These are phyloP conservation scores for Mandrillus leucophaeus DNA, from an alignment of 2,113 vertebrate genomes.

Conservation along the genomic window DNA sequence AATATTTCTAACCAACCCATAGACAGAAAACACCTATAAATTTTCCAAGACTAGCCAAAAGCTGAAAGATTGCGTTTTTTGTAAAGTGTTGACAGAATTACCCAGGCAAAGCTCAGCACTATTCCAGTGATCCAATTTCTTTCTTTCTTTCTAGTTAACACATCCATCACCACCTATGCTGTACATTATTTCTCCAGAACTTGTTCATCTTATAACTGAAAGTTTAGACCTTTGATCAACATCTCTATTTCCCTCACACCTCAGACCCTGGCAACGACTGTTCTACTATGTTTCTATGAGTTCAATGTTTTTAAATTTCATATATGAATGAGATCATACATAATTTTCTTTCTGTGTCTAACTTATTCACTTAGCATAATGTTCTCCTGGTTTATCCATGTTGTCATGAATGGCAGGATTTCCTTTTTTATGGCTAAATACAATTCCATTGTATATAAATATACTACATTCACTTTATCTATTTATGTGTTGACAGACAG, in stretches of 20 bases:
- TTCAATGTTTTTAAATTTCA: neutral
- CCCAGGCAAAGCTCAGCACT: neutral
- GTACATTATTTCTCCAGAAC: neutral
- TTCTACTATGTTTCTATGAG: neutral
- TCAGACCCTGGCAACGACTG: neutral
- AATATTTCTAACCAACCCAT: slow-evolving; percentile 44
- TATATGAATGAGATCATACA: neutral
- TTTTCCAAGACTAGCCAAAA: slow-evolving; percentile 40
- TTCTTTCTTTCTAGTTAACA: neutral
- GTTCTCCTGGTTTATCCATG: neutral
- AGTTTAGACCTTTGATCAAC: neutral
- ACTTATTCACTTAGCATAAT: neutral
- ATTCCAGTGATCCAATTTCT: neutral
- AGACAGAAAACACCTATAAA: slow-evolving; percentile 30
- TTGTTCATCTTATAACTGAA: neutral
- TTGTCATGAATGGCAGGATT: neutral
- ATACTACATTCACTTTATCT: neutral
- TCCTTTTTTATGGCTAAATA: neutral
- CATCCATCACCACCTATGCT: neutral
- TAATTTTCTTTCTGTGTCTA: neutral
- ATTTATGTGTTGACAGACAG: neutral
- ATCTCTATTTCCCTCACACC: neutral
- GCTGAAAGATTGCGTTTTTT: neutral
- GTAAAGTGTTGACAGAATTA: slow-evolving; percentile 14
- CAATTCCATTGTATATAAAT: neutral